Evolutionary conservation across 2,113 vertebrate genomes (phyloP).

Genomic region (Lampris incognitus): DNA sequence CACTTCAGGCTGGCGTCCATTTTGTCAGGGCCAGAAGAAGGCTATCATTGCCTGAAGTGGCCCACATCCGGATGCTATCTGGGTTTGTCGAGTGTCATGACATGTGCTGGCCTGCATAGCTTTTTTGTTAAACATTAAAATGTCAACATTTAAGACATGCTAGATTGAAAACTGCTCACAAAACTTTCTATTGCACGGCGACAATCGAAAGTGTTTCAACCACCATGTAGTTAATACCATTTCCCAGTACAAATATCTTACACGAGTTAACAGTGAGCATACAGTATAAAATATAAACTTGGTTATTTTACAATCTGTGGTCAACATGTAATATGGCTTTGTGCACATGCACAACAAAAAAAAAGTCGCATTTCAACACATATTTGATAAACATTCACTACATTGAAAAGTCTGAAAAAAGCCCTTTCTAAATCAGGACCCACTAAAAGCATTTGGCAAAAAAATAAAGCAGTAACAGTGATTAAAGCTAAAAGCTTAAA

Average conservation of each 20-base stretch:
- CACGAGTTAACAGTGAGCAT: neutral
- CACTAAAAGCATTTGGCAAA: neutral
- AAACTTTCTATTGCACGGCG: neutral
- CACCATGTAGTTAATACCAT: neutral
- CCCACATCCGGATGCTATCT: too few relatives aligned
- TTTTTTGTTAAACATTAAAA: neutral
- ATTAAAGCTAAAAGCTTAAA: neutral
- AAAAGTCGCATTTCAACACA: neutral
- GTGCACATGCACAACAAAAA: neutral
- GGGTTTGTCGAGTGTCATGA: neutral
- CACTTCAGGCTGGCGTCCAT: too few relatives aligned
- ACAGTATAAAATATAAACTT: neutral
- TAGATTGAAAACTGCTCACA: neutral
- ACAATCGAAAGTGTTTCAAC: neutral
- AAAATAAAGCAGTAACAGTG: neutral
- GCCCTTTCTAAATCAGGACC: neutral
- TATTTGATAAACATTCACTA: neutral
- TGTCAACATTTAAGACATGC: too few relatives aligned
- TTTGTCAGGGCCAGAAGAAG: too few relatives aligned
- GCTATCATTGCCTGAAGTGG: too few relatives aligned
- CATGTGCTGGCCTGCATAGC: too few relatives aligned
- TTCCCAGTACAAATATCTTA: neutral
- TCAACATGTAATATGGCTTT: neutral
- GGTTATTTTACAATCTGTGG: neutral
- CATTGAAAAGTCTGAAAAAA: conserved; percentile 16